Conservation (phyloP, 2,797 vertebrate genomes). For the Siniperca undulata region DNA sequence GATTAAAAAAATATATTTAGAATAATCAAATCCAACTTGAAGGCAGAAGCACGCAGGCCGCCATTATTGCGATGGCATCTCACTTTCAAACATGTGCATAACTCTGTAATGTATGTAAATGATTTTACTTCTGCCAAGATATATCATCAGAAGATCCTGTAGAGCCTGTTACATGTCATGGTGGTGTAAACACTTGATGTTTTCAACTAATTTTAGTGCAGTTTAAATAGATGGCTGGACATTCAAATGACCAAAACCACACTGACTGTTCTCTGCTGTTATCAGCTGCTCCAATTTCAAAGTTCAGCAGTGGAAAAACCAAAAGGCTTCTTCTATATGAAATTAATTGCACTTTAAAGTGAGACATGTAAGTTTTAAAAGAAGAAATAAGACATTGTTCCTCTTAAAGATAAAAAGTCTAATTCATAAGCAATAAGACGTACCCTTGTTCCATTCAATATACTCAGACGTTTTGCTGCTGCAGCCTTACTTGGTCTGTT, state of each 20-base stretch:
- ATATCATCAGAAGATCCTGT: not conserved
- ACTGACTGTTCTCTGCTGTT: not conserved
- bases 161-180: not conserved
- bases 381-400: not conserved
- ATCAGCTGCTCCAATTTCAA: not conserved
- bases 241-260: not conserved
- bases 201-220: not conserved
- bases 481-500: too few relatives aligned
- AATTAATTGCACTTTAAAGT: not conserved
- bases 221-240: not conserved
- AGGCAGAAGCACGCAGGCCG: not conserved
- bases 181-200: not conserved
- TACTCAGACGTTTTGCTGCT: too few relatives aligned
- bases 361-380: not conserved
- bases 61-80: too few relatives aligned
- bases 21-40: not conserved
- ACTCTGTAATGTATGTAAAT: not conserved
- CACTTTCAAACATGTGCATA: not conserved
- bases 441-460: not conserved
- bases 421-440: not conserved
- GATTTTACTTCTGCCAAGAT: not conserved
- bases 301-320: not conserved
- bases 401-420: not conserved
- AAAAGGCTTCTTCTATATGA: not conserved
- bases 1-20: not conserved